phyloP scores from a whole-genome alignment of 1,140 invertebrate genomes.

The Tetragonula clypearis region DNA sequence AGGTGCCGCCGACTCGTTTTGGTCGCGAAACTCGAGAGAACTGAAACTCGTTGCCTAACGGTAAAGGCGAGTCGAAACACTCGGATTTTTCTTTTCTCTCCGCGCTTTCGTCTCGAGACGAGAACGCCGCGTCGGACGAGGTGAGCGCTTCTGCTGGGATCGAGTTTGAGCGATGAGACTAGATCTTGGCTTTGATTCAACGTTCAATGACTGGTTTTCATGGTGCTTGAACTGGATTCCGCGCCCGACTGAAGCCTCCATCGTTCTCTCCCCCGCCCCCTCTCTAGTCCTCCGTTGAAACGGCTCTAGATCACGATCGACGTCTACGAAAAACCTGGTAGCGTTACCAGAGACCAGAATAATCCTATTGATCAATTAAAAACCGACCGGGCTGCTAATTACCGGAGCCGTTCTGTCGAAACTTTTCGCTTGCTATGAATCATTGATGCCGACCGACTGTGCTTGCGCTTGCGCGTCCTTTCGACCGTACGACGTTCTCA shows the following conservation, averaged over 20 bases:
- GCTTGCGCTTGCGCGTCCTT: not conserved
- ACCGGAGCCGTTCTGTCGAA: not conserved
- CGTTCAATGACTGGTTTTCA: slow-evolving; percentile 68
- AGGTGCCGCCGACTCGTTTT: slow-evolving; percentile 31
- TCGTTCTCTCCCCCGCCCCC: too few relatives aligned
- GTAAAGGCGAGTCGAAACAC: slow-evolving; percentile 32
- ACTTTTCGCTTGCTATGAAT: slow-evolving; percentile 17
- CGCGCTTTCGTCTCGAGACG: not conserved
- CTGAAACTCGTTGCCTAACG: slow-evolving; percentile 46
- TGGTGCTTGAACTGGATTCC: slow-evolving; percentile 63
- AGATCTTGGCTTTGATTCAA: slow-evolving; percentile 67
- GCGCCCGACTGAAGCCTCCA: slow-evolving; percentile 7
- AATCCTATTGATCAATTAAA: slow-evolving; percentile 27
- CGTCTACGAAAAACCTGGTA: not conserved
- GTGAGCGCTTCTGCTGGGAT: slow-evolving; percentile 40
- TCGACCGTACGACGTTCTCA: not conserved
- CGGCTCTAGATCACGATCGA: not conserved
- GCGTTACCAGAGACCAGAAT: not conserved
- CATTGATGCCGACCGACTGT: slow-evolving; percentile 15
- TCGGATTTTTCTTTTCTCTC: slow-evolving; percentile 6
- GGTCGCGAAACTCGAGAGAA: slow-evolving; percentile 21
- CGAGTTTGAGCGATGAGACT: slow-evolving; percentile 67
- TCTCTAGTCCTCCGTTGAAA: not conserved
- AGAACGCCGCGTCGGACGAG: slow-evolving; percentile 1
- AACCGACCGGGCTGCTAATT: slow-evolving; percentile 12